Conservation (phyloP, 37 sponge, comb jelly and placozoan species). For the Petrosia ficiformis region DNA sequence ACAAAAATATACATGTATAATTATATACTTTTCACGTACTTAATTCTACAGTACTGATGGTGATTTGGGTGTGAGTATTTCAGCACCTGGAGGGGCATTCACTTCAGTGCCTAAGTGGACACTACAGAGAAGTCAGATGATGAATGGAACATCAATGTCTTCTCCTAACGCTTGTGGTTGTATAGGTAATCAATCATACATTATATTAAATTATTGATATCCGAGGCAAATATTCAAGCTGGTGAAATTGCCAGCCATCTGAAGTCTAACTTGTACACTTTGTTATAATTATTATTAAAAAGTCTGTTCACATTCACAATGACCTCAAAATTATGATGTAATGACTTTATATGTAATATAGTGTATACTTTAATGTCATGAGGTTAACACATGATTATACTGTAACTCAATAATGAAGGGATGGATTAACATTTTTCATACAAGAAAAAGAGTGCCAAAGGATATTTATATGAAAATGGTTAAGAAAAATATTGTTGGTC, state of each 20-base stretch:
- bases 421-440: too few species aligned
- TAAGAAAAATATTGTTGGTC: too few species aligned
- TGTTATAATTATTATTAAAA: not conserved
- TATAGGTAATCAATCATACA: constrained; percentile 51
- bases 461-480: constrained; percentile 3
- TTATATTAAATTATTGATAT: not conserved
- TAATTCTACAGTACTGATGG: constrained; percentile 70
- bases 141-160: constrained; percentile 97
- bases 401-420: too few species aligned
- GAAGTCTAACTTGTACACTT: not conserved
- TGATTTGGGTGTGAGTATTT: constrained; percentile 72
- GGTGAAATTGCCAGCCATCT: too few species aligned
- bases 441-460: not conserved
- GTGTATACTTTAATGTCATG: too few species aligned
- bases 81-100: constrained; percentile 94
- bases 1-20: not conserved
- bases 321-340: too few species aligned
- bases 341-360: too few species aligned
- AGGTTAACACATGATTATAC: too few species aligned
- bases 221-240: not conserved
- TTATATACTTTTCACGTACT: not conserved
- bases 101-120: constrained; percentile 96
- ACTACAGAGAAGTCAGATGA: constrained; percentile 63
- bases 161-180: constrained; percentile 93
- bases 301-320: too few species aligned